Evolutionary conservation across 2,113 vertebrate genomes (phyloP).

Genomic region (Melanerpes formicivorus): DNA sequence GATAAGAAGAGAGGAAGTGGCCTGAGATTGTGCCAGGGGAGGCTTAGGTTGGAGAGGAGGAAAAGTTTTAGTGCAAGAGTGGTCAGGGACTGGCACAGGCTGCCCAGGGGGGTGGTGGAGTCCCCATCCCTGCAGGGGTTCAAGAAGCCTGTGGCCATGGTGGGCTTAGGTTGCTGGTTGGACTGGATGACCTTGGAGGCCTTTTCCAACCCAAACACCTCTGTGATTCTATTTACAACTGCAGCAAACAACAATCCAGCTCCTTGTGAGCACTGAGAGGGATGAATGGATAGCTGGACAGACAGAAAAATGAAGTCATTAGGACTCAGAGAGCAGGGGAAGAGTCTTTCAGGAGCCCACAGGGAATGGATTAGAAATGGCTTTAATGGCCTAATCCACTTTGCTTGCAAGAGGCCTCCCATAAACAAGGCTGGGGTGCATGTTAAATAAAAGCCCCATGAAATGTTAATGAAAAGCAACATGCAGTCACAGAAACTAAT

Average conservation of each 20-base stretch:
- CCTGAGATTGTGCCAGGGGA: too few relatives aligned
- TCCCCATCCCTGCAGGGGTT: too few relatives aligned
- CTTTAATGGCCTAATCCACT: conserved; percentile 19
- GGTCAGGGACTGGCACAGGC: too few relatives aligned
- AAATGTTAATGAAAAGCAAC: conserved; percentile 45
- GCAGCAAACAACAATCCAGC: not conserved
- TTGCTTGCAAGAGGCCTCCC: conserved; percentile 22
- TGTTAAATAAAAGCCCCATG: conserved; percentile 36
- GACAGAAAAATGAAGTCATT: not conserved
- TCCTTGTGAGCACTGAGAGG: not conserved
- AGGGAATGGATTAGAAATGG: conserved; percentile 33
- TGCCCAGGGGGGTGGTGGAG: too few relatives aligned
- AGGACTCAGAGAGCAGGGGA: not conserved
- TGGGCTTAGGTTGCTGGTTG: too few relatives aligned
- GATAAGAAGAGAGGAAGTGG: too few relatives aligned
- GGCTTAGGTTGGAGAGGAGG: too few relatives aligned
- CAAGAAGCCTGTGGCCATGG: too few relatives aligned
- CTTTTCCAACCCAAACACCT: too few relatives aligned
- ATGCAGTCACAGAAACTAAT: conserved; percentile 16
- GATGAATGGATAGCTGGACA: not conserved
- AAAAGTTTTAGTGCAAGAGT: too few relatives aligned
- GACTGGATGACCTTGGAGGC: too few relatives aligned
- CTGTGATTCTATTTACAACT: too few relatives aligned
- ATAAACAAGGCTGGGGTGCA: conserved; percentile 23
- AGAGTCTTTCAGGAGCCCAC: not conserved